These are phyloP conservation scores for Anastrepha obliqua DNA, from an alignment of 1,140 invertebrate genomes.

Conservation along the genomic window DNA sequence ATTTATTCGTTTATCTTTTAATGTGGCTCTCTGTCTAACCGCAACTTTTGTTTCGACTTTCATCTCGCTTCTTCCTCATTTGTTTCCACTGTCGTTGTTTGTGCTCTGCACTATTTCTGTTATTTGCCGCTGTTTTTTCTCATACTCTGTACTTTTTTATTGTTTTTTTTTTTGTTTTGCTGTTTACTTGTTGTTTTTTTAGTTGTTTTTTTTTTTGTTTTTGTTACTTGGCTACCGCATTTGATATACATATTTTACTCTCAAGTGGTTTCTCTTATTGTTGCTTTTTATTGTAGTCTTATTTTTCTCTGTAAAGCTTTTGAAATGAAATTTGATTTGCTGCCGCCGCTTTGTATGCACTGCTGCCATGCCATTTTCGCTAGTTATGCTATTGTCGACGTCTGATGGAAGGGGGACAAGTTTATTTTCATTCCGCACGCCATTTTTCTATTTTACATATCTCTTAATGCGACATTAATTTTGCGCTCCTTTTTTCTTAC, in stretches of 20 bases:
- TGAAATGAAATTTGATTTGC: constrained; percentile 73
- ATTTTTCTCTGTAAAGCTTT: constrained; percentile 57
- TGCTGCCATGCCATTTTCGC: background rate
- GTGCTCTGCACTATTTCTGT: constrained; percentile 21
- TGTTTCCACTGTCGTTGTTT: constrained; percentile 9
- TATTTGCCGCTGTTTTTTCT: constrained; percentile 9
- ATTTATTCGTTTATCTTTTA: background rate
- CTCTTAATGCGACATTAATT: background rate
- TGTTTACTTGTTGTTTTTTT: background rate
- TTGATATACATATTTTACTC: background rate
- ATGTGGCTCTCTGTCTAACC: background rate
- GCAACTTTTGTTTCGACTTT: constrained; percentile 23
- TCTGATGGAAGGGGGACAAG: constrained; percentile 19
- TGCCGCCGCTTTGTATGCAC: constrained; percentile 58
- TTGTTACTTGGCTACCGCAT: constrained; percentile 15
- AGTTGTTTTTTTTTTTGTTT: background rate
- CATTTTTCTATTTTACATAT: constrained; percentile 33
- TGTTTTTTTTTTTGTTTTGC: background rate
- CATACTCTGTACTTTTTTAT: background rate
- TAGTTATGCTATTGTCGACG: background rate
- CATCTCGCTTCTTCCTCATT: constrained; percentile 27
- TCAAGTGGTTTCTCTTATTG: background rate
- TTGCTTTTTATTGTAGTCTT: constrained; percentile 7
- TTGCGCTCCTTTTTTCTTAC: background rate
- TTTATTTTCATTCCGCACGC: constrained; percentile 31